phyloP scores from a whole-genome alignment of 1,140 invertebrate species.

The Homarus americanus region DNA sequence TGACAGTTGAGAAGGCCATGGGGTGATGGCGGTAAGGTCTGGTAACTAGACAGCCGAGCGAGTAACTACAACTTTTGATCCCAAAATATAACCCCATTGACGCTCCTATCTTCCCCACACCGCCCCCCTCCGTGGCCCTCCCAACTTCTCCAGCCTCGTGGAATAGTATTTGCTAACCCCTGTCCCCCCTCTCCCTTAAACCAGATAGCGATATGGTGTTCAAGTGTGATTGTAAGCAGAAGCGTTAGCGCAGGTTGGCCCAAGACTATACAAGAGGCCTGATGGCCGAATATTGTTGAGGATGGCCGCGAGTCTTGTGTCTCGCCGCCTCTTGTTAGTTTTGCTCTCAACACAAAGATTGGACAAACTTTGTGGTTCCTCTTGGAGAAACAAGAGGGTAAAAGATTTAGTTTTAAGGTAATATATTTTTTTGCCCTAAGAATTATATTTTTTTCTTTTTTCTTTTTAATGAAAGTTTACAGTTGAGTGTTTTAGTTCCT shows the following conservation, averaged over 20 bases:
- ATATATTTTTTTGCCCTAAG: constrained; percentile 66
- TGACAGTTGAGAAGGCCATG: not conserved
- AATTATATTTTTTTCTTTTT: constrained; percentile 68
- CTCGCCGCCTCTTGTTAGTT: constrained; percentile 13
- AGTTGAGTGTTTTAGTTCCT: constrained; percentile 72
- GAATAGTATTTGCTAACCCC: constrained; percentile 14
- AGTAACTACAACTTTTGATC: not conserved
- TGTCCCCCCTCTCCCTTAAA: constrained; percentile 19
- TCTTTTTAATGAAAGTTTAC: constrained; percentile 70
- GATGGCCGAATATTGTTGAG: constrained; percentile 2
- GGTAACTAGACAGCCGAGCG: not conserved
- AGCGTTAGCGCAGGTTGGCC: constrained; percentile 30
- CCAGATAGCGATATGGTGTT: constrained; percentile 11
- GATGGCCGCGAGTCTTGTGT: constrained; percentile 10
- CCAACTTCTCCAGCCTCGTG: not conserved
- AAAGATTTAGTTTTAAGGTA: constrained; percentile 70
- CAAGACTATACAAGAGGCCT: constrained; percentile 15
- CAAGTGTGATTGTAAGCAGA: constrained; percentile 37
- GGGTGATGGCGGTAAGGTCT: not conserved
- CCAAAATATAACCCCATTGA: not conserved
- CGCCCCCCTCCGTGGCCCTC: not conserved
- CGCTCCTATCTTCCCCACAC: not conserved
- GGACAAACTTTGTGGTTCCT: constrained; percentile 38
- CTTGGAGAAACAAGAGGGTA: constrained; percentile 30
- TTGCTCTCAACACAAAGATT: constrained; percentile 45